Conservation (phyloP, 2,888 invertebrate species). For the Eristalinus sepulchralis region DNA sequence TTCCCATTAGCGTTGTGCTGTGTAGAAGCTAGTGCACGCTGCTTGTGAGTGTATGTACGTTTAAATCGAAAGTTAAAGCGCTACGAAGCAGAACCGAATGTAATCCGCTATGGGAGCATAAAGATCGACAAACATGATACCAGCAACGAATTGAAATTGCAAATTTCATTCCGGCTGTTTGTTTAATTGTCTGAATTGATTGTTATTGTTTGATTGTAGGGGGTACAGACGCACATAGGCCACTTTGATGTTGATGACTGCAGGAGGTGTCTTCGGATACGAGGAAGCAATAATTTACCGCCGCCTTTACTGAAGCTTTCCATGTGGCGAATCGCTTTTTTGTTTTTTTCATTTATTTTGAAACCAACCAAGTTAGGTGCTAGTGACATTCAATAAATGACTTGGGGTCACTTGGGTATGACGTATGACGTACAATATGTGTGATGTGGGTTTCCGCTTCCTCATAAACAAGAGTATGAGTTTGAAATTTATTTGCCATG, state of each 20-base stretch:
- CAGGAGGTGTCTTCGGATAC: background rate
- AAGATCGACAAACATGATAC: constrained; percentile 35
- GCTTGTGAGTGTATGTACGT: background rate
- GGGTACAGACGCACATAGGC: background rate
- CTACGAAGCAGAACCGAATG: constrained; percentile 16
- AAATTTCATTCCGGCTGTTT: constrained; percentile 14
- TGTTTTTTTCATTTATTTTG: background rate
- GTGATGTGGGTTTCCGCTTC: background rate
- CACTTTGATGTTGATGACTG: background rate
- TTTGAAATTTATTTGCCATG: too few species aligned
- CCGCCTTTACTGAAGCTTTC: background rate
- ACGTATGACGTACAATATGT: background rate
- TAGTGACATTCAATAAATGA: background rate
- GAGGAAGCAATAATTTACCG: background rate
- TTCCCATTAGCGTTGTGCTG: background rate
- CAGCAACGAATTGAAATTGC: constrained; percentile 22
- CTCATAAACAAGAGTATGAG: background rate
- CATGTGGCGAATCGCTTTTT: background rate
- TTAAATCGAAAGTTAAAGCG: background rate
- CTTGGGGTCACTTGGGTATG: background rate
- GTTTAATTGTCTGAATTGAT: constrained; percentile 15
- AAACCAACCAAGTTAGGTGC: background rate
- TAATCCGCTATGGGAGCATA: constrained; percentile 34
- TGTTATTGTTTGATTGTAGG: constrained; percentile 9
- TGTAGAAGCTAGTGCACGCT: background rate